Evolutionary conservation across 1,140 invertebrate species (phyloP), one percentile per base, ranked within the genome.

Genomic region (Zaprionus ornatus): DNA sequence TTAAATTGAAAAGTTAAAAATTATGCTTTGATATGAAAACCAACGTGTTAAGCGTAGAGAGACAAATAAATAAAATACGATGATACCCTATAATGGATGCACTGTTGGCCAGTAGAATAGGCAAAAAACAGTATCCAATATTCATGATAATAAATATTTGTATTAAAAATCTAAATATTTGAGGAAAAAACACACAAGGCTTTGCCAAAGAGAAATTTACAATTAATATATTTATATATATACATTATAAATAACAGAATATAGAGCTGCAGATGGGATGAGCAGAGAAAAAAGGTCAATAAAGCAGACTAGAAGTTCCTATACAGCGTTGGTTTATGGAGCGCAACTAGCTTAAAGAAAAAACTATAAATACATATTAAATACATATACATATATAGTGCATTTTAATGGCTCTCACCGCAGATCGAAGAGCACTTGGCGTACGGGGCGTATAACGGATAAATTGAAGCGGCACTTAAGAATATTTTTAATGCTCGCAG

Each of bases 401-500:
- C 13, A 42, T 32, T 54, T 61, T 5, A 67, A 66, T 69, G 57
- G 3, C 65, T 54, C 23, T 42, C 29, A 45, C 54, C 42, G 17
- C 29, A 61, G 17, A 32, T 27, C 56, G 23, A 70, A 63, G 66
- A 10, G 40, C 52, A 70, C 66, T 70, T 32, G 10, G 9, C 10
- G 48, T 35, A 25, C 57, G 57, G 17, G 42, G 57, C 45, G 15
- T 25, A 42, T 61, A 63, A 45, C 59, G 71, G 12, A 55, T 17
- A 45, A 45, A 42, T 60, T 71, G 25, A 71, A 76, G 55, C 29
- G 50, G 72, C 72, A 70, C 72, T 74, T 69, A 42, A 71, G 73
- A 27, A 40, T 72, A 59, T 60, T 74, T 55, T 55, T 57, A 7
- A n/a, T 35, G 48, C 32, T 21, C 45, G 27, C 10, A 59, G 37